Evolutionary conservation across 2,888 invertebrate genomes (phyloP), one percentile per base, ranked within the genome.

Genomic region (Mechanitis messenoides): DNA sequence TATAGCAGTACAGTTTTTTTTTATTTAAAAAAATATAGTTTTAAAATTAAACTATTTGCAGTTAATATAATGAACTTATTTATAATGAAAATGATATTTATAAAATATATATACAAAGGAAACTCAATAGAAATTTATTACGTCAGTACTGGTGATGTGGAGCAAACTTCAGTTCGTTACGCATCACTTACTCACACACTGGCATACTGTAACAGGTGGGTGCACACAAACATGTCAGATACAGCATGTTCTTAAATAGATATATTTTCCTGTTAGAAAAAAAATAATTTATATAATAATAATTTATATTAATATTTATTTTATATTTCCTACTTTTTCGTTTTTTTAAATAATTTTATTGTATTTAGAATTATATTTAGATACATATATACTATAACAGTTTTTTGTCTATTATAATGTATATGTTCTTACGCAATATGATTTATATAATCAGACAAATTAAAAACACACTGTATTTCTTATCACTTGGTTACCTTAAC

Each of bases 401-500:
- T 47, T 47, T 47, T 6, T 20, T 47, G n/a, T 28, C 7, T 2
- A 54, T 12, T 35, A 55, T 55, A 6, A 55, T 35, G 2, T 3
- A 6, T 12, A 31, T 33, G 35, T 20, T 31, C 7, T 50, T 28
- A 9, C 31, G n/a, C 11, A 50, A 28, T 28, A n/a, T 28, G 12
- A 0, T 7, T 47, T 47, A 47, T 47, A 47, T 47, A 47, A 55
- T 11, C 7, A 47, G 31, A 38, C 5, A 6, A 20, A 57, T 33
- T 54, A 35, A 42, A 9, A 71, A 70, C 87, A 79, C 0, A 45
- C 83, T 83, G 80, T 87, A 87, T 75, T 65, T 72, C 81, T 88
- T 88, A 88, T 88, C 88, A 88, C 81, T 78, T 77, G 76, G 74
- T 74, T 74, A 83, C 81, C 78, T 83, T 73, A 78, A 79, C 78